Base-by-base conservation (phyloP, 2,797 vertebrate species). In the Neosilurus mollespiculum region DNA sequence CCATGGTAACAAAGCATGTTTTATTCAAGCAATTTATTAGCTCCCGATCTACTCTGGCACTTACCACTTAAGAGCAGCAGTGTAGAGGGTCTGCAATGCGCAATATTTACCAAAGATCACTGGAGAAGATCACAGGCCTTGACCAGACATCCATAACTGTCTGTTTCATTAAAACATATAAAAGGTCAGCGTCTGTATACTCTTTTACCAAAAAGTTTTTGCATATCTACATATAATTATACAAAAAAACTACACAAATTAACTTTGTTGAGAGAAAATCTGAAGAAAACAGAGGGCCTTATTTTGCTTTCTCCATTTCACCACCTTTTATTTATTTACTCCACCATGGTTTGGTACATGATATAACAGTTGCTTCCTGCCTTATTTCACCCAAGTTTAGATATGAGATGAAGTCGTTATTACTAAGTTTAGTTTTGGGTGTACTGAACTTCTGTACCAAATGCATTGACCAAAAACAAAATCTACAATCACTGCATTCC, bases 1-100 rank as follows among this genome's bases (percentile, higher is more conserved):
- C 94, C 87, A 90, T 93, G 93, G 94, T 93, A 94, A 94, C 94
- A 93, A 93, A 93, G 88, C 93, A 95, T 95, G 93, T 95, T 94
- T 95, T 95, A 95, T 95, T 95, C 93, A 95, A 79, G 92, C 87
- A 91, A 92, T 92, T 90, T 93, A 93, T 93, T 92, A 92, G 89
- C 91, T 92, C 91, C 91, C 88, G 89, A 90, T 92, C 91, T 87
- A 90, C 91, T 87, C 88, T 89, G 86, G 90, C 90, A 90, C 88
- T 88, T 91, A 91, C 87, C 86, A 82, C 86, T 86, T 86, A 87
- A 83, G 82, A 87, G 81, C 86, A 84, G 83, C 77, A 78, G 75
- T 69, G 73, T 81, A 30, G 77, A 83, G 75, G 65, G 83, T 84
- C 85, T 78, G 62, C 58, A 56, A 81, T 70, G 43, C 71, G 80